Evolutionary conservation across 2,113 vertebrate genomes (phyloP).

Genomic region (Pelmatolapia mariae): DNA sequence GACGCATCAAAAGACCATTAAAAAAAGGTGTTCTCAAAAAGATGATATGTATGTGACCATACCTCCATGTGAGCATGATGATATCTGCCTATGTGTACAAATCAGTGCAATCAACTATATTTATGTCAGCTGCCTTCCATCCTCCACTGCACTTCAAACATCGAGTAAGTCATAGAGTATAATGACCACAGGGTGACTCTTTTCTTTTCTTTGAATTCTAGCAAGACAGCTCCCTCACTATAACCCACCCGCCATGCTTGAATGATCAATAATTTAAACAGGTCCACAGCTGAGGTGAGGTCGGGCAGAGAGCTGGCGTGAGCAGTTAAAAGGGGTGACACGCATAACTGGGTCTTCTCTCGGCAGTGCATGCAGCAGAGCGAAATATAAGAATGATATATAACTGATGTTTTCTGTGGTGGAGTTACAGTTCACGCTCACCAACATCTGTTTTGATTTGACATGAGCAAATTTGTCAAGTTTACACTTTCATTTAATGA

Average conservation of each 20-base stretch:
- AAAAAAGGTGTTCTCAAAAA: neutral
- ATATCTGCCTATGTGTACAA: neutral
- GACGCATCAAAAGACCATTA: constrained; percentile 23
- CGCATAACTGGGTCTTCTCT: neutral
- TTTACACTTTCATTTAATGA: neutral
- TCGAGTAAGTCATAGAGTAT: neutral
- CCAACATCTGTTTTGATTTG: neutral
- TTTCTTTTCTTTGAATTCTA: constrained; percentile 8
- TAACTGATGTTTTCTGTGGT: neutral
- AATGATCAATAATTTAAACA: constrained; percentile 37
- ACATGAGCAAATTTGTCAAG: neutral
- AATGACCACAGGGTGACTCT: neutral
- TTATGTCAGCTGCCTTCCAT: neutral
- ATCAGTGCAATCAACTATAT: neutral
- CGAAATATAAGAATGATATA: neutral
- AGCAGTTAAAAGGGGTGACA: neutral
- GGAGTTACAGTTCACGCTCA: neutral
- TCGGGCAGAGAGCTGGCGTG: neutral
- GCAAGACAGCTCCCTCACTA: neutral
- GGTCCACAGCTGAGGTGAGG: neutral
- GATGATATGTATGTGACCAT: neutral
- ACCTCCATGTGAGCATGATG: neutral
- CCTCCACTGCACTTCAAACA: neutral
- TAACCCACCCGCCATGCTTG: neutral
- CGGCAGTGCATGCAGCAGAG: neutral